Percentiles rank a stretch among this genome's conserved stretches.
Conservation (phyloP, 2,797 vertebrate genomes). For the Delichon dasypus region DNA sequence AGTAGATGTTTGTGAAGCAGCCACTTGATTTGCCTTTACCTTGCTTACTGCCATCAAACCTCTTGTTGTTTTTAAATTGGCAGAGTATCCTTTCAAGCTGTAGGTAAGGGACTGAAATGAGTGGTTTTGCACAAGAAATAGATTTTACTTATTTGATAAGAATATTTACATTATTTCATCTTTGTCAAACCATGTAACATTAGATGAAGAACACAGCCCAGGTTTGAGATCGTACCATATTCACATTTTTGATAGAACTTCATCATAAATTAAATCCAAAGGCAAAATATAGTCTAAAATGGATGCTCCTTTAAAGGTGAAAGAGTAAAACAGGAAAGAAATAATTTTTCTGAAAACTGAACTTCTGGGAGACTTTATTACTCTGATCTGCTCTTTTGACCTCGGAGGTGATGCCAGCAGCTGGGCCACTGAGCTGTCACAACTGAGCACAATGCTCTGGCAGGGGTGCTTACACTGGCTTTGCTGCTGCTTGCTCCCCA, state of each 20-base stretch:
- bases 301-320: background rate
- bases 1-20: background rate
- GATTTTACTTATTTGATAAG: background rate
- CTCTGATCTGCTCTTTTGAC: background rate
- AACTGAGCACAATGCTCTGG: background rate
- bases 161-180: background rate
- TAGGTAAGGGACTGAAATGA: background rate
- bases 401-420: background rate
- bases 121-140: background rate
- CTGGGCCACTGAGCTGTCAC: background rate
- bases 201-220: background rate
- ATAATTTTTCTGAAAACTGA: background rate
- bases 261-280: background rate
- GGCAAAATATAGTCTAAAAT: background rate
- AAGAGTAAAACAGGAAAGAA: background rate
- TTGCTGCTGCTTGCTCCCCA: background rate
- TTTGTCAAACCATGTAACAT: background rate
- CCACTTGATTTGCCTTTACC: fast-evolving
- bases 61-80: background rate
- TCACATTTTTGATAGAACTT: background rate
- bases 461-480: fast-evolving
- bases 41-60: background rate
- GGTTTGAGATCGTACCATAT: background rate
- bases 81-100: background rate
- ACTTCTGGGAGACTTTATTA: background rate